Evolutionary conservation across 2,888 invertebrate species (phyloP).

Genomic region (Enchytraeus crypticus): DNA sequence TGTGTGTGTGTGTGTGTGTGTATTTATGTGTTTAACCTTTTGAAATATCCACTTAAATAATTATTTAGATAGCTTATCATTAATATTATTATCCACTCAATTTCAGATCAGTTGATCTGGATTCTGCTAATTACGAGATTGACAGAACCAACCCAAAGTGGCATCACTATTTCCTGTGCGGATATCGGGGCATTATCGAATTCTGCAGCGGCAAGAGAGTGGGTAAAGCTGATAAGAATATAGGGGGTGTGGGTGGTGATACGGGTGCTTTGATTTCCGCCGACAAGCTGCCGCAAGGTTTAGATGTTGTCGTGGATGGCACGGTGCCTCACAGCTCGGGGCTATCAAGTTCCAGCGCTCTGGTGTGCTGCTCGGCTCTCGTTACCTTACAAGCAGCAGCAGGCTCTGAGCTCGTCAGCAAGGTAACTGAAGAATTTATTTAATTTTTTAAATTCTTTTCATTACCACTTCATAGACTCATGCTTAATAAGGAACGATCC

Average conservation of each 20-base stretch:
- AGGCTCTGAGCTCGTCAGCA: no score
- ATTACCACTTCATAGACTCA: no score
- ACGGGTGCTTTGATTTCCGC: not conserved
- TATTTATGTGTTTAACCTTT: not conserved
- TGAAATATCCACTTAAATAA: not conserved
- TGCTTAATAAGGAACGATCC: no score
- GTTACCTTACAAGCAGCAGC: slow-evolving; percentile 64
- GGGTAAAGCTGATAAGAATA: no score
- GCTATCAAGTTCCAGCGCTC: slow-evolving; percentile 90
- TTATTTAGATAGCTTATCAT: not conserved
- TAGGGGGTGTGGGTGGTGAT: no score
- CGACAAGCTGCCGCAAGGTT: no score
- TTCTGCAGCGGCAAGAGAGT: no score
- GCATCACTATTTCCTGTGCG: slow-evolving; percentile 90
- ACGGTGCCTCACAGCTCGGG: slow-evolving; percentile 87
- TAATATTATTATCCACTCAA: no score
- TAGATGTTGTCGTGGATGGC: slow-evolving; percentile 70
- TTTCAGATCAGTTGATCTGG: slow-evolving; percentile 6
- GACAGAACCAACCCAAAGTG: slow-evolving; percentile 57
- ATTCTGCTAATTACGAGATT: slow-evolving; percentile 26
- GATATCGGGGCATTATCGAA: slow-evolving; percentile 76
- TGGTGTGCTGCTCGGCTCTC: slow-evolving; percentile 86
- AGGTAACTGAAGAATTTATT: no score
- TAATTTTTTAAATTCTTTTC: no score
- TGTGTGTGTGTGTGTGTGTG: not conserved